Evolutionary conservation across 2,113 vertebrate species (phyloP).

Genomic region (Arenaria interpres): DNA sequence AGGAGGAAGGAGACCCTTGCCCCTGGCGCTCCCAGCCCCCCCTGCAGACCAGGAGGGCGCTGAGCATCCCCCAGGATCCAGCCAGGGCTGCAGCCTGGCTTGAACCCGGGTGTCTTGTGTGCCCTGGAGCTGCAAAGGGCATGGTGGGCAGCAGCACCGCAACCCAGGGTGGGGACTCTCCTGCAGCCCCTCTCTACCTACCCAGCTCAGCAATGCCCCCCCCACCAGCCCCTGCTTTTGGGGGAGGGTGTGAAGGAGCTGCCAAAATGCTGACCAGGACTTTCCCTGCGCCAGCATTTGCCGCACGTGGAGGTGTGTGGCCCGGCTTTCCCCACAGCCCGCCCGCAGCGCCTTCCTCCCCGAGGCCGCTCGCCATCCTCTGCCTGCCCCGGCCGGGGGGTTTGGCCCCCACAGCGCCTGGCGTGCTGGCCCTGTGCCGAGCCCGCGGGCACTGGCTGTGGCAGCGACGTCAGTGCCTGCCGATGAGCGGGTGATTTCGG

Average conservation of each 20-base stretch:
- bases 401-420: not conserved
- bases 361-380: not conserved
- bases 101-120: fast-evolving
- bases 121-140: not conserved
- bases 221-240: not conserved
- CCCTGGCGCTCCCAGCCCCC: not conserved
- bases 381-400: not conserved
- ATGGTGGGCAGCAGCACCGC: not conserved
- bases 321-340: not conserved
- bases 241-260: not conserved
- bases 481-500: slow-evolving; percentile 24
- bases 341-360: not conserved
- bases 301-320: not conserved
- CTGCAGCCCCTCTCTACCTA: not conserved
- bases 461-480: not conserved
- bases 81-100: not conserved
- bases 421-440: not conserved
- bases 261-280: not conserved
- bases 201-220: not conserved
- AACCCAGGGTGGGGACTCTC: fast-evolving
- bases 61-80: not conserved
- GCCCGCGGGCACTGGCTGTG: not conserved
- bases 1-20: not conserved
- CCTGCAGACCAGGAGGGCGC: not conserved
- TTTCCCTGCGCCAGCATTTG: not conserved